These are phyloP conservation scores for Conistra vaccinii DNA, from an alignment of 2,888 invertebrate genomes.

Conservation along the genomic window DNA sequence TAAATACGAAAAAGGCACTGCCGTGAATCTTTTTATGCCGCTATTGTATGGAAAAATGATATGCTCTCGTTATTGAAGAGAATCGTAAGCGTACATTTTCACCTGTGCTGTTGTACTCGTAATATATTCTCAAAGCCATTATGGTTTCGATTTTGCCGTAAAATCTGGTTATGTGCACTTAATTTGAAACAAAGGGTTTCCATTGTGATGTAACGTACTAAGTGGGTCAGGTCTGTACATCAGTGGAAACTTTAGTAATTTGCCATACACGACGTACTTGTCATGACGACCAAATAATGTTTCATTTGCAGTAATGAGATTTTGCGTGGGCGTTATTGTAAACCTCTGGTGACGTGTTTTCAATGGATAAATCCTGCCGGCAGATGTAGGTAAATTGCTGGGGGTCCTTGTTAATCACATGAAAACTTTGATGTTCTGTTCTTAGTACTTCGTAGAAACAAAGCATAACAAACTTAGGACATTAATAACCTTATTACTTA, in stretches of 20 bases:
- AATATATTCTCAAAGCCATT: slow-evolving; percentile 68
- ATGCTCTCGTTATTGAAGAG: slow-evolving; percentile 77
- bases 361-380: slow-evolving; percentile 36
- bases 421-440: slow-evolving; percentile 33
- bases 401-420: slow-evolving; percentile 23
- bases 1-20: slow-evolving; percentile 85
- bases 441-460: slow-evolving; percentile 1
- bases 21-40: slow-evolving; percentile 84
- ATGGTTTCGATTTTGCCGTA: slow-evolving; percentile 61
- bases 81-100: slow-evolving; percentile 76
- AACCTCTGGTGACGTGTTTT: slow-evolving; percentile 35
- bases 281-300: slow-evolving; percentile 53
- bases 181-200: slow-evolving; percentile 65
- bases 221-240: slow-evolving; percentile 56
- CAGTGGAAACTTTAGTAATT: slow-evolving; percentile 62
- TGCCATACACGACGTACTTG: slow-evolving; percentile 42
- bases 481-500: slow-evolving; percentile 6
- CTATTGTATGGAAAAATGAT: slow-evolving; percentile 83
- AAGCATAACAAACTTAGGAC: slow-evolving; percentile 7
- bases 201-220: slow-evolving; percentile 49
- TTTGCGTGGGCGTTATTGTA: slow-evolving; percentile 48
- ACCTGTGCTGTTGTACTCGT: slow-evolving; percentile 64
- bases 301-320: slow-evolving; percentile 58
- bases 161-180: slow-evolving; percentile 66
- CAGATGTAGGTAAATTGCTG: slow-evolving; percentile 32